A percentile compares a stretch with the other conserved stretches of the same genome.
These are phyloP conservation scores for Peromyscus leucopus DNA, from an alignment of 2,113 vertebrate species.

Conservation along the genomic window DNA sequence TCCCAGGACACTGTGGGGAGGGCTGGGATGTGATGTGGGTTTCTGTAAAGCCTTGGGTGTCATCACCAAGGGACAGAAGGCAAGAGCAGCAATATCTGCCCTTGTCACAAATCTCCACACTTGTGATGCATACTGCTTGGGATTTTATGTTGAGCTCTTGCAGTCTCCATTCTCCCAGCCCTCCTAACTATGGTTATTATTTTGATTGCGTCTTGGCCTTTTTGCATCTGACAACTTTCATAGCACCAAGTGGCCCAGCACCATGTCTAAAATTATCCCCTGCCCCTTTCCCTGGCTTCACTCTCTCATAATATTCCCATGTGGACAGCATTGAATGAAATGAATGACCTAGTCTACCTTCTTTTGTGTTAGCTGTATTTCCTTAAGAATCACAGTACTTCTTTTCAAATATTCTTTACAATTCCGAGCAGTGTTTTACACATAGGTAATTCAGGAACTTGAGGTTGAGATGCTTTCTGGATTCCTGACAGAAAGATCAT, in stretches of 20 bases:
- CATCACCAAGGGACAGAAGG: background rate
- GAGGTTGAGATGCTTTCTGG: background rate
- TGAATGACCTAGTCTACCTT: background rate
- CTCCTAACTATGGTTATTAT: background rate
- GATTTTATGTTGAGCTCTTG: background rate
- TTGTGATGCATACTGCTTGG: background rate
- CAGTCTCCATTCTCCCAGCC: background rate
- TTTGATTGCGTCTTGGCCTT: background rate
- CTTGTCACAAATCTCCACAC: background rate
- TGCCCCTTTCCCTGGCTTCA: background rate
- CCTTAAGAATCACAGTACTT: background rate
- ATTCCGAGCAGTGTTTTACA: background rate
- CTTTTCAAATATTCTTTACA: background rate
- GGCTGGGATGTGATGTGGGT: background rate
- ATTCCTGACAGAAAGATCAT: background rate
- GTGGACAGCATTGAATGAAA: background rate
- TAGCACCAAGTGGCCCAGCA: background rate
- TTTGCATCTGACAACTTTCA: background rate
- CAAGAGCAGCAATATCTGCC: background rate
- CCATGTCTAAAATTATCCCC: background rate
- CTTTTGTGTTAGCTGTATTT: constrained; percentile 12
- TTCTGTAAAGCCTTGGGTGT: background rate
- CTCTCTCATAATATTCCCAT: background rate
- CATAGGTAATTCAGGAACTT: background rate
- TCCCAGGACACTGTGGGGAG: background rate